A percentile compares a stretch with the other conserved stretches of the same genome.
These are phyloP conservation scores for Drosophila simulans DNA, from an alignment of 1,140 invertebrate species.

Conservation along the genomic window DNA sequence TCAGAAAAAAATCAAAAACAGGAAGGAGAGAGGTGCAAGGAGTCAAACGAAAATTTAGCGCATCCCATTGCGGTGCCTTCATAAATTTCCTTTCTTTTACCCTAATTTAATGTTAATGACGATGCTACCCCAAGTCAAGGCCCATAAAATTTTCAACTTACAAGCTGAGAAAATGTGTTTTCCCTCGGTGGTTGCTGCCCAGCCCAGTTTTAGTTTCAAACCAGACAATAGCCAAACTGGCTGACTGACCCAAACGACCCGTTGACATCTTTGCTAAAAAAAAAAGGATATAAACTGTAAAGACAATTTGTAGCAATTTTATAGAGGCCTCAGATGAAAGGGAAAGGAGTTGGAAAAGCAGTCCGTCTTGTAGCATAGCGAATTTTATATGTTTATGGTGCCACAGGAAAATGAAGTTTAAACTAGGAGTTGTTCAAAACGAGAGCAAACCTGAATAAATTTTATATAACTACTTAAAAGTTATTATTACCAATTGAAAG, in stretches of 20 bases:
- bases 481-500: no score
- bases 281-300: constrained; percentile 57
- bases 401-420: constrained; percentile 11
- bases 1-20: constrained; percentile 30
- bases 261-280: constrained; percentile 52
- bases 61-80: constrained; percentile 70
- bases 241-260: constrained; percentile 46
- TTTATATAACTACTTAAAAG: no score
- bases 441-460: no score
- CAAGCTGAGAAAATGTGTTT: constrained; percentile 76
- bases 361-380: constrained; percentile 32
- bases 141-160: constrained; percentile 77
- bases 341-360: constrained; percentile 5
- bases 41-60: constrained; percentile 75
- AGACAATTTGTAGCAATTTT: constrained; percentile 74
- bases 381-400: constrained; percentile 60
- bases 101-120: constrained; percentile 74
- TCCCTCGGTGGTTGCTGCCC: constrained; percentile 51
- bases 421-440: background rate
- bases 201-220: constrained; percentile 40
- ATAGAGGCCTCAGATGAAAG: background rate
- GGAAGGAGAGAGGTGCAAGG: constrained; percentile 14
- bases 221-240: constrained; percentile 45
- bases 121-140: constrained; percentile 70
- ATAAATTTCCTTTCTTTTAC: constrained; percentile 73